A percentile compares a stretch with the other conserved stretches of the same genome.
Evolutionary conservation across 2,888 invertebrate species (phyloP).

Genomic region (Lepidocyrtinus sp.): DNA sequence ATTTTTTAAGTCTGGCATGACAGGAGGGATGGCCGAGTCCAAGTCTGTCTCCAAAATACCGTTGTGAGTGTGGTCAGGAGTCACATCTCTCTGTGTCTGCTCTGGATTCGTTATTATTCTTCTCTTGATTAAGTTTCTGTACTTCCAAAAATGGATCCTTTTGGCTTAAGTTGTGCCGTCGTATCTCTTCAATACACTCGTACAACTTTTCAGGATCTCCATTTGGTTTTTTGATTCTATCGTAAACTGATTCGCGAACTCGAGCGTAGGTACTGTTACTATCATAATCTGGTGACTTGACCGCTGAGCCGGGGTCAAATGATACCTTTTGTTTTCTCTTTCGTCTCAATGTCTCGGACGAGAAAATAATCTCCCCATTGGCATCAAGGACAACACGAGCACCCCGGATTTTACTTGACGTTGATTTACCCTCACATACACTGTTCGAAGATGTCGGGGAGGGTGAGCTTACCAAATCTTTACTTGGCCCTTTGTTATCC

Average conservation of each 20-base stretch:
- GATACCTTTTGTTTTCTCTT: conserved; percentile 68
- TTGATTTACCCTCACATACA: conserved; percentile 5
- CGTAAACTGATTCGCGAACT: conserved; percentile 69
- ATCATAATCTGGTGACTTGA: conserved; percentile 67
- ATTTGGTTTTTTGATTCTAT: conserved; percentile 61
- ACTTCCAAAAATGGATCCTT: conserved; percentile 61
- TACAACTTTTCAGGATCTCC: conserved; percentile 66
- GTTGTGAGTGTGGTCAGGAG: conserved; percentile 28
- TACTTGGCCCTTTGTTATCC: background rate
- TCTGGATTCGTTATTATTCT: conserved; percentile 10
- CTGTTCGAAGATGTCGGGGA: background rate
- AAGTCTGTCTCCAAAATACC: conserved; percentile 69
- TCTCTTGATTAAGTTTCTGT: conserved; percentile 30
- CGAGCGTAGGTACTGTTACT: conserved; percentile 62
- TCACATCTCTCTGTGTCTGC: conserved; percentile 24
- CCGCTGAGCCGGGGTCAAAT: conserved; percentile 69
- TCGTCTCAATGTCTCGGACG: conserved; percentile 68
- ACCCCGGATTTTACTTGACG: conserved; percentile 66
- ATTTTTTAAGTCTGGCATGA: conserved; percentile 69
- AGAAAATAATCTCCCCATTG: conserved; percentile 69
- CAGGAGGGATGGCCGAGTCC: conserved; percentile 69
- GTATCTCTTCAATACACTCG: conserved; percentile 70
- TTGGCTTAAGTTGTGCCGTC: conserved; percentile 67
- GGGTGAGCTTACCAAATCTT: background rate
- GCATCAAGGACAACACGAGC: conserved; percentile 69